Conservation (phyloP, 1,140 invertebrate genomes). For the Carposina sasakii region DNA sequence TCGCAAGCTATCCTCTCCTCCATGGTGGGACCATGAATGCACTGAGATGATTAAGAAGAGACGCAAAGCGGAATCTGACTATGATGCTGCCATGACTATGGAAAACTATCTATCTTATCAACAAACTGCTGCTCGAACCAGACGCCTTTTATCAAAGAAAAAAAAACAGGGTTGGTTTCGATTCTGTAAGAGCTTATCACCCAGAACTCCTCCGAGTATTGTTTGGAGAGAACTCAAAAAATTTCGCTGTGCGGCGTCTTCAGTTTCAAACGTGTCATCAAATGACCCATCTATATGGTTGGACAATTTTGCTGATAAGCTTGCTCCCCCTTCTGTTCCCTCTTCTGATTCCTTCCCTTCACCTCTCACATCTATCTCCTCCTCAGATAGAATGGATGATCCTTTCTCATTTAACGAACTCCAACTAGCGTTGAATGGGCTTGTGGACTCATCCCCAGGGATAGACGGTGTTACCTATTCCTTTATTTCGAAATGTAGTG, state of each 20-base stretch:
- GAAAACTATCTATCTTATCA: background rate
- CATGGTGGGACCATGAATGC: constrained; percentile 15
- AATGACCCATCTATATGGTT: background rate
- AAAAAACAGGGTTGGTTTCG: constrained; percentile 2
- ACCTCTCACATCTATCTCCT: background rate
- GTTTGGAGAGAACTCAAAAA: constrained; percentile 7
- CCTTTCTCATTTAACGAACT: constrained; percentile 4
- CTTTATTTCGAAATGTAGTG: constrained; percentile 1
- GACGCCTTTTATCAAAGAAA: background rate
- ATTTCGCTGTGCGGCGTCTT: background rate
- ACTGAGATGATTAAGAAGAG: background rate
- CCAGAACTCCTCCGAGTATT: background rate
- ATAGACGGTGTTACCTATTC: constrained; percentile 8
- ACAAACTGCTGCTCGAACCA: background rate
- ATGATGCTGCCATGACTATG: background rate
- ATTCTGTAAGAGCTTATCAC: constrained; percentile 7
- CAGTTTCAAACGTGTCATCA: background rate
- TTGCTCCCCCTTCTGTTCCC: constrained; percentile 3
- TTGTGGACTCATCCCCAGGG: background rate
- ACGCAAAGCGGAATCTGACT: constrained; percentile 7
- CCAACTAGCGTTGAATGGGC: background rate
- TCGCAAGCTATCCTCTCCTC: background rate
- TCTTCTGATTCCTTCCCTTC: background rate
- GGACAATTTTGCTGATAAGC: constrained; percentile 1
- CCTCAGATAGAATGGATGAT: background rate